Evolutionary conservation across 2,797 vertebrate genomes (phyloP), one percentile per base, ranked within the genome.

Genomic region (Rhinophrynus dorsalis): DNA sequence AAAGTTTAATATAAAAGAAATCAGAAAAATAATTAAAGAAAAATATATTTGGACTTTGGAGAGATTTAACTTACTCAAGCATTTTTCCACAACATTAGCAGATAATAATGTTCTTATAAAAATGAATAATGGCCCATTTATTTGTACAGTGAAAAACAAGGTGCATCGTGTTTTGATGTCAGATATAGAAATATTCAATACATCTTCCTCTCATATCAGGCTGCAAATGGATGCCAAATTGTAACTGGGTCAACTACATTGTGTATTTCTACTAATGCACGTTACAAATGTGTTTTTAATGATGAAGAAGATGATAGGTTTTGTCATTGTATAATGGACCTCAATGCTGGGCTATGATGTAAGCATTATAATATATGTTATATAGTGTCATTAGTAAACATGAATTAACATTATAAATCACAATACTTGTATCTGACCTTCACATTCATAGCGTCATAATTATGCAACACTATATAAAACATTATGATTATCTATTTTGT

Each of bases 211-310:
- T 60, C 35, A 60, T 69, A 61, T 69, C 56, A 51, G 17, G 18
- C 20, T 23, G 38, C 58, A 48, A 68, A 68, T 60, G 56, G 54
- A 60, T 59, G 55, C 17, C 56, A 54, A 37, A 18, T 54, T 33
- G 26, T 32, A 69, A 69, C 26, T 69, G 47, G 56, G 67, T 69
- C 67, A 69, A 52, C 52, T 45, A 32, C 57, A 69, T 69, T 69
- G 66, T 68, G 66, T 60, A 44, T 68, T 60, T 68, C 8, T 69
- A n/a, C n/a, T n/a, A n/a, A n/a, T n/a, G n/a, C n/a, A n/a, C n/a
- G n/a, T n/a, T n/a, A n/a, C n/a, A n/a, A n/a, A n/a, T n/a, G n/a
- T n/a, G n/a, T n/a, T n/a, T n/a, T n/a, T n/a, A n/a, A n/a, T n/a
- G n/a, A n/a, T 10, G 15, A 45, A 32, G 23, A 69, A 61, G 33